phyloP scores from a whole-genome alignment of 2,888 invertebrate genomes.

The Gymnoscelis rufifasciata region DNA sequence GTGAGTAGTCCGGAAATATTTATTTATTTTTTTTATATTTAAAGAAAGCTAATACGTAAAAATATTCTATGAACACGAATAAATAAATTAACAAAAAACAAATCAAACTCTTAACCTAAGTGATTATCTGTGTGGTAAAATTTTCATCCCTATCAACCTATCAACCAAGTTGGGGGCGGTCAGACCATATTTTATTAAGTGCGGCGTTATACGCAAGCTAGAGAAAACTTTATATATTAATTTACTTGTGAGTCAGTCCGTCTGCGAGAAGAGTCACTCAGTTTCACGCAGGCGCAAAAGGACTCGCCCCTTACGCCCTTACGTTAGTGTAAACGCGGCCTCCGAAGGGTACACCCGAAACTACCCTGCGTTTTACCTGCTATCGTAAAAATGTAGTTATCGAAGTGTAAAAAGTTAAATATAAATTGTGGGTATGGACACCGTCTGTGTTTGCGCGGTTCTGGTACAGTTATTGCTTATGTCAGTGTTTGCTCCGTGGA shows the following conservation, averaged over 20 bases:
- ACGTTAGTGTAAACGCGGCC: slow-evolving; percentile 60
- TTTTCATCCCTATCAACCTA: slow-evolving; percentile 26
- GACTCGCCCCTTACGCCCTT: slow-evolving; percentile 59
- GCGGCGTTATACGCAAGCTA: slow-evolving; percentile 62
- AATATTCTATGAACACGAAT: too few relatives aligned
- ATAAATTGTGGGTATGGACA: slow-evolving; percentile 41
- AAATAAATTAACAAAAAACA: too few relatives aligned
- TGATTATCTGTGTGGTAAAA: slow-evolving; percentile 36
- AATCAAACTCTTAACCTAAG: neutral
- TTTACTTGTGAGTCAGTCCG: slow-evolving; percentile 75
- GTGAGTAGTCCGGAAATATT: too few relatives aligned
- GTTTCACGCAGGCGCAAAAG: slow-evolving; percentile 69
- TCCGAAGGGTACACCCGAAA: slow-evolving; percentile 49
- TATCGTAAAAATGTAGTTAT: slow-evolving; percentile 40
- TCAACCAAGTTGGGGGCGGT: slow-evolving; percentile 25
- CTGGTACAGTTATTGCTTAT: slow-evolving; percentile 29
- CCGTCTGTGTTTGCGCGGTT: neutral
- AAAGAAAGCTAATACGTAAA: too few relatives aligned
- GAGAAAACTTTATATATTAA: slow-evolving; percentile 77
- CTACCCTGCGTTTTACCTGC: slow-evolving; percentile 37
- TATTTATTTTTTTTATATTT: too few relatives aligned
- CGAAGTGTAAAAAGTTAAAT: slow-evolving; percentile 46
- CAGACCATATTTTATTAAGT: slow-evolving; percentile 67
- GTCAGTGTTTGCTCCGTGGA: slow-evolving; percentile 51
- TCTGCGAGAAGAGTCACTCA: slow-evolving; percentile 70